Evolutionary conservation across 2,888 invertebrate genomes (phyloP), one percentile per base, ranked within the genome.

Genomic region (Acanthococcus lagerstroemiae): DNA sequence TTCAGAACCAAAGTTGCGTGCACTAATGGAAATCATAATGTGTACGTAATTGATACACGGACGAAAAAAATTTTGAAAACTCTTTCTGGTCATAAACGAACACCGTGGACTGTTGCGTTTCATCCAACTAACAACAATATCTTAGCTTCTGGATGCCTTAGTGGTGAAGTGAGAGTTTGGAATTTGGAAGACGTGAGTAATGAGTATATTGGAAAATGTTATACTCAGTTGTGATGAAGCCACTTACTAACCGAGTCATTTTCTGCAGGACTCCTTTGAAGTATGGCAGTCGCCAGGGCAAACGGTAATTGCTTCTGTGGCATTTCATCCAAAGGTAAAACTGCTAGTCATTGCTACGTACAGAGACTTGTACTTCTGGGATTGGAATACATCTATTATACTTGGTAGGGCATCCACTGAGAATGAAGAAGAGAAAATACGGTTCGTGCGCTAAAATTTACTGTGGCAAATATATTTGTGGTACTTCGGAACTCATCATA

Each of bases 71-170:
- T 88, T 74, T 82, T 88, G 24, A 83, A 84, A 71, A 87, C 86
- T 45, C 76, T 92, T 63, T 81, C 83, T 44, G 91, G 91, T 0
- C 92, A 93, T 77, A 90, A 90, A 1, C 80, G 92, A 37, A 92
- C 91, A 15, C 92, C 92, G 1, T 93, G 93, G 93, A 90, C 90
- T 73, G 84, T 92, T 58, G 88, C 89, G 48, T 93, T 91, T 76
- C 92, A 92, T 78, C 91, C 91, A 0, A 84, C 86, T 6, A 87
- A 84, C 67, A 85, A 87, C 73, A 85, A 90, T 73, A 84, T 93
- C 57, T 81, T 93, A 54, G 92, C 90, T 25, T 89, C 90, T 1
- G 92, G 92, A 1, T 93, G 92, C 75, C 81, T 93, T 1, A 90
- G 87, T 6, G 93, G 93, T 7, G 88, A 91, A 82, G 91, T 93